Percentiles rank a stretch among this genome's conserved stretches.
These are phyloP conservation scores for Belonocnema kinseyi DNA, from an alignment of 1,140 invertebrate genomes.

Conservation along the genomic window DNA sequence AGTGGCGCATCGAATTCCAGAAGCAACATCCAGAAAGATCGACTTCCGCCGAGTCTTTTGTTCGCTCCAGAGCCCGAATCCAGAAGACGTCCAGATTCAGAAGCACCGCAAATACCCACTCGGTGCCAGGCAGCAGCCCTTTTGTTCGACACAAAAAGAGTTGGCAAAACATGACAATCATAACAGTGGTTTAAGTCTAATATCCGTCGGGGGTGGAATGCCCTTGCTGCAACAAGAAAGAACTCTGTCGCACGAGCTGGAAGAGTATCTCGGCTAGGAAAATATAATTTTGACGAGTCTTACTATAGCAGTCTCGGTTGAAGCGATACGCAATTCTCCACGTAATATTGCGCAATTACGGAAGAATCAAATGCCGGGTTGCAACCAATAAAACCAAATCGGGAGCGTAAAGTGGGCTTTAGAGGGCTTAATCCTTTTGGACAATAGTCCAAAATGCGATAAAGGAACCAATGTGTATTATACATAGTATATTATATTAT, in stretches of 20 bases:
- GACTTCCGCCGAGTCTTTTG: constrained; percentile 63
- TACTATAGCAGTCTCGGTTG: constrained; percentile 16
- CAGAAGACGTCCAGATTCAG: constrained; percentile 21
- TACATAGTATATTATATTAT: too few relatives aligned
- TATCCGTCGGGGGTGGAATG: constrained; percentile 60
- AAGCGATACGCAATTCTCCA: constrained; percentile 30
- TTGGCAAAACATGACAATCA: constrained; percentile 75
- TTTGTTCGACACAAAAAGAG: constrained; percentile 64
- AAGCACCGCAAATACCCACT: constrained; percentile 25
- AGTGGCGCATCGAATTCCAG: constrained; percentile 66
- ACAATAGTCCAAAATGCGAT: too few relatives aligned
- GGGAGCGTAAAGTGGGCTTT: too few relatives aligned
- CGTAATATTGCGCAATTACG: constrained; percentile 50
- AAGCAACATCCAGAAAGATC: constrained; percentile 42
- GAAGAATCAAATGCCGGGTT: constrained; percentile 41
- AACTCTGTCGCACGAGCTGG: constrained; percentile 39
- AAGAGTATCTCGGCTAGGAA: constrained; percentile 55
- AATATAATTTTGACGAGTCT: constrained; percentile 65
- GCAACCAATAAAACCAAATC: too few relatives aligned
- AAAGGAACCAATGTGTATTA: too few relatives aligned
- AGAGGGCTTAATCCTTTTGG: constrained; percentile 13
- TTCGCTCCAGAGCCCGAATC: constrained; percentile 34
- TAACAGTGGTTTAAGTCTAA: constrained; percentile 58
- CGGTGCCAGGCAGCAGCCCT: constrained; percentile 45
- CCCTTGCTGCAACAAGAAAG: constrained; percentile 38